A percentile compares a stretch with the other conserved stretches of the same genome.
phyloP scores from a whole-genome alignment of 2,797 vertebrate species.

The Enoplosus armatus region DNA sequence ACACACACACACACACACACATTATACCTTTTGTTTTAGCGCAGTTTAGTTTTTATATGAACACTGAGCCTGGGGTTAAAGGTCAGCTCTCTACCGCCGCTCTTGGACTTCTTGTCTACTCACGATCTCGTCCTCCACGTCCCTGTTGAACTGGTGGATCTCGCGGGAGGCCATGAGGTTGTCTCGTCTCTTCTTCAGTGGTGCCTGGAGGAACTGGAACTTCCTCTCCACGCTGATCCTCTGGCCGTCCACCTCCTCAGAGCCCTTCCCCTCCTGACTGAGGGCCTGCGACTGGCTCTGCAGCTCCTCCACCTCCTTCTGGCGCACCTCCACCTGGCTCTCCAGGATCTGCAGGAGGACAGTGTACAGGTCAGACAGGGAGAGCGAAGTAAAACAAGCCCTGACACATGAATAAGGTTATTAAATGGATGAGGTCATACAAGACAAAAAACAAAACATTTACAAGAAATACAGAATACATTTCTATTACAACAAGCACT shows the following conservation, averaged over 20 bases:
- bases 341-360: slow-evolving; percentile 89
- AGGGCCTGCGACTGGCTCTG: slow-evolving; percentile 90
- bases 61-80: too few relatives aligned
- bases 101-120: slow-evolving; percentile 63
- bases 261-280: slow-evolving; percentile 93
- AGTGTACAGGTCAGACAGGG: not conserved
- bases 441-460: too few relatives aligned
- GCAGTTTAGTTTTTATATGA: too few relatives aligned
- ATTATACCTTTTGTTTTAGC: too few relatives aligned
- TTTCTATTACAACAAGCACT: not conserved
- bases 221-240: slow-evolving; percentile 90
- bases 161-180: slow-evolving; percentile 93
- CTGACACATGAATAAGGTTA: too few relatives aligned
- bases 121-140: slow-evolving; percentile 96
- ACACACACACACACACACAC: too few relatives aligned
- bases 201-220: slow-evolving; percentile 88
- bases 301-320: slow-evolving; percentile 94
- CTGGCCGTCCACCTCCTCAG: slow-evolving; percentile 94
- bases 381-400: too few relatives aligned
- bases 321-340: slow-evolving; percentile 95
- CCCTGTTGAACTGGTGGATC: slow-evolving; percentile 96
- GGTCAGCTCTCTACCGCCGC: not conserved
- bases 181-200: slow-evolving; percentile 89
- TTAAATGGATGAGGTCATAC: too few relatives aligned
- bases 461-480: too few relatives aligned